These are phyloP conservation scores for Tauraco erythrolophus DNA, from an alignment of 2,113 vertebrate genomes.

Conservation along the genomic window DNA sequence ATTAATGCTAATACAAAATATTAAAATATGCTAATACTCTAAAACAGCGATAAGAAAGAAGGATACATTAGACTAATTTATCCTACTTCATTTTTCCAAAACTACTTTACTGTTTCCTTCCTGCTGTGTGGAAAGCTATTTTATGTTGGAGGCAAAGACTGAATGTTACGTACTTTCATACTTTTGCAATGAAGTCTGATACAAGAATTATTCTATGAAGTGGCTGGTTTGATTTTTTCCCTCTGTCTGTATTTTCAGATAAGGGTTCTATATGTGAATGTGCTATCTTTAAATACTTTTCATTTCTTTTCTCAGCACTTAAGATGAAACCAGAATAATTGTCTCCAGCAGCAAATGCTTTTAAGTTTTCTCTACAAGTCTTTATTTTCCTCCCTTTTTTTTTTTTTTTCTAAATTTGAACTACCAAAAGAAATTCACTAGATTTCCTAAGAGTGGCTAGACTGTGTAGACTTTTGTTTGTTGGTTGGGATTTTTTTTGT, in stretches of 20 bases:
- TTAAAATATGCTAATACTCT: constrained; percentile 60
- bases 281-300: constrained; percentile 27
- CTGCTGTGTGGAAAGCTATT: constrained; percentile 17
- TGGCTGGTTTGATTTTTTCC: constrained; percentile 25
- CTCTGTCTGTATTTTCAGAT: constrained; percentile 57
- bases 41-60: constrained; percentile 59
- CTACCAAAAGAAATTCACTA: neutral
- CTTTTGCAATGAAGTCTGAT: constrained; percentile 45
- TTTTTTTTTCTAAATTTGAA: neutral
- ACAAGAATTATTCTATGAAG: constrained; percentile 48
- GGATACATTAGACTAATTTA: constrained; percentile 47
- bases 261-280: constrained; percentile 56
- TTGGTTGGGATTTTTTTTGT: too few species aligned
- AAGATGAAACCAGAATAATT: neutral
- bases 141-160: constrained; percentile 33
- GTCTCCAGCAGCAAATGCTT: neutral
- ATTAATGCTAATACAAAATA: constrained; percentile 54
- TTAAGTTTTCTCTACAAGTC: neutral
- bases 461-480: neutral
- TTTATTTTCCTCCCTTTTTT: neutral
- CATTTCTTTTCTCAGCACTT: neutral
- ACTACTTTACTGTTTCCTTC: constrained; percentile 19
- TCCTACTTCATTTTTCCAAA: constrained; percentile 56
- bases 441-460: neutral
- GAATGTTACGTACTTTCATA: neutral